Conservation (phyloP, 2,888 invertebrate species). For the Aphrophora alni region DNA sequence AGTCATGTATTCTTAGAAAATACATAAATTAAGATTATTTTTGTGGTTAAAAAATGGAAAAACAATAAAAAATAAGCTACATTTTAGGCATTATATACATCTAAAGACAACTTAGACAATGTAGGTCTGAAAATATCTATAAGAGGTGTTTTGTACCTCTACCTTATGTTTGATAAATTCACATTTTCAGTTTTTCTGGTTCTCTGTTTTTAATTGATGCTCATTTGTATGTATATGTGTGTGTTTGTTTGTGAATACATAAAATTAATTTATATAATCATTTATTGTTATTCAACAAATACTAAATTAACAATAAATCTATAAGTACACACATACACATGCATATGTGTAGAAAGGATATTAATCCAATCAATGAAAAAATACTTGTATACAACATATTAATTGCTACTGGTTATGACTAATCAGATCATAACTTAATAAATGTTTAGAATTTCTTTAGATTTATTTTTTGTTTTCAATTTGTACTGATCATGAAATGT, state of each 20-base stretch:
- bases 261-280: too few species aligned
- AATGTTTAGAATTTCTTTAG: background rate
- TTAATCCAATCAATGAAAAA: background rate
- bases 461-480: background rate
- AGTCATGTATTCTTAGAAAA: background rate
- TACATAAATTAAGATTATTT: slow-evolving; percentile 9
- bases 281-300: too few species aligned
- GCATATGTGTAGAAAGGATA: background rate
- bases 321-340: background rate
- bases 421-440: background rate
- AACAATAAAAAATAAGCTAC: background rate
- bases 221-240: background rate
- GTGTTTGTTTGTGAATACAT: background rate
- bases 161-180: background rate
- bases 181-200: background rate
- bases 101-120: background rate
- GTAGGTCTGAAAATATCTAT: background rate
- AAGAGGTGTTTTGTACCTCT: background rate
- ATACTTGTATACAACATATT: background rate
- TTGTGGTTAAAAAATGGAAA: background rate
- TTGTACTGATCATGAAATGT: background rate
- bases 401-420: background rate
- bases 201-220: background rate
- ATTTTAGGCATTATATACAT: background rate
- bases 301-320: background rate